Conservation (phyloP, 2,113 vertebrate species). For the Nothoprocta pentlandii region DNA sequence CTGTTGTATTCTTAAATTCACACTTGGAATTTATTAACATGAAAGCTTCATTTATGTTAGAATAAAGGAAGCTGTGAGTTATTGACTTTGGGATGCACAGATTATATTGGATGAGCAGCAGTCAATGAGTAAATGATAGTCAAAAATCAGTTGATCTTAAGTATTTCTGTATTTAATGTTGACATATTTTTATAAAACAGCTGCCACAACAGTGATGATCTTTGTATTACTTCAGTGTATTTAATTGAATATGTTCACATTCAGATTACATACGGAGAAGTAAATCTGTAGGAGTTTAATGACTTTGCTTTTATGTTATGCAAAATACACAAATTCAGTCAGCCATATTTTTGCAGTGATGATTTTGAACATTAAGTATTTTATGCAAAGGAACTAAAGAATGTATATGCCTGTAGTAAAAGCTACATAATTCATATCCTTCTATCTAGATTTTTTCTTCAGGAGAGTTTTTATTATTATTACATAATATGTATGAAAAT, state of each 20-base stretch:
- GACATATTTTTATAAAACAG: neutral
- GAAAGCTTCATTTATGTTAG: neutral
- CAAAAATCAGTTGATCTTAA: neutral
- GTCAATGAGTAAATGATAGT: neutral
- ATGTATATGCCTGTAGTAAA: neutral
- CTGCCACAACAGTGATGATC: neutral
- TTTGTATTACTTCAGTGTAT: neutral
- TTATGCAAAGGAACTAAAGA: neutral
- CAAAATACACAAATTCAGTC: neutral
- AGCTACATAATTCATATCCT: neutral
- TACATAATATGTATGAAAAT: neutral
- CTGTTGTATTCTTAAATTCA: neutral
- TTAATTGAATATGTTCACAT: neutral
- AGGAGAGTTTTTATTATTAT: neutral
- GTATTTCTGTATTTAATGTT: neutral
- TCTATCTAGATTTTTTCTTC: neutral
- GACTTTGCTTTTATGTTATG: neutral
- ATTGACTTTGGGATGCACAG: neutral
- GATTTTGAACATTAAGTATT: constrained; percentile 20
- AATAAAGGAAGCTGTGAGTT: neutral
- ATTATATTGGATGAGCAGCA: neutral
- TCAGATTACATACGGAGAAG: neutral
- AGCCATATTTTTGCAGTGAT: neutral
- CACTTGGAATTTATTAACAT: neutral
- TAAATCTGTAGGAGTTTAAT: constrained; percentile 27